Conservation (phyloP, 2,113 vertebrate genomes). For the Megaceryle maxima region DNA sequence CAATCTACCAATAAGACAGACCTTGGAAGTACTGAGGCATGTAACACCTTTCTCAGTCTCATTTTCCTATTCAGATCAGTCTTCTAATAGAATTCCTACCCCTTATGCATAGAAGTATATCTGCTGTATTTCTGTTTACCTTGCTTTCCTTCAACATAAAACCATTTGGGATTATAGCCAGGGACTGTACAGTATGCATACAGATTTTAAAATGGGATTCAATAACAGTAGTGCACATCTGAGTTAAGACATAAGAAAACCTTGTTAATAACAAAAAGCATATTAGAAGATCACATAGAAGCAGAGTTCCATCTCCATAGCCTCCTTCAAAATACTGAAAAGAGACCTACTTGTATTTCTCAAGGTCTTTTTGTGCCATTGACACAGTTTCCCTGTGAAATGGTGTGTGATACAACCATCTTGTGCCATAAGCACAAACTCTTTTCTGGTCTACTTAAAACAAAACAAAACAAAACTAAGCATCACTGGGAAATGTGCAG, state of each 20-base stretch:
- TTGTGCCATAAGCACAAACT: background rate
- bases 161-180: background rate
- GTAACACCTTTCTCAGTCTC: background rate
- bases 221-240: background rate
- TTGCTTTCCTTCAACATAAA: background rate
- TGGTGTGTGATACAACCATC: background rate
- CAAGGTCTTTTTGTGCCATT: background rate
- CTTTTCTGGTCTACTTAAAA: background rate
- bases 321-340: background rate
- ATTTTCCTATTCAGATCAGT: background rate
- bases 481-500: background rate
- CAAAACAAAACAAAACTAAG: background rate
- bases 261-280: background rate
- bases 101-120: background rate
- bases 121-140: background rate
- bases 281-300: background rate
- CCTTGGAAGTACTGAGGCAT: background rate
- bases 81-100: background rate
- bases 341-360: background rate
- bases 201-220: background rate
- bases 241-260: background rate
- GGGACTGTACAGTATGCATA: background rate
- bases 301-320: background rate
- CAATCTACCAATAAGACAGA: background rate
- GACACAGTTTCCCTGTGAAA: background rate